These are phyloP conservation scores for Casuarius casuarius DNA, from an alignment of 2,113 vertebrate species.

Conservation along the genomic window DNA sequence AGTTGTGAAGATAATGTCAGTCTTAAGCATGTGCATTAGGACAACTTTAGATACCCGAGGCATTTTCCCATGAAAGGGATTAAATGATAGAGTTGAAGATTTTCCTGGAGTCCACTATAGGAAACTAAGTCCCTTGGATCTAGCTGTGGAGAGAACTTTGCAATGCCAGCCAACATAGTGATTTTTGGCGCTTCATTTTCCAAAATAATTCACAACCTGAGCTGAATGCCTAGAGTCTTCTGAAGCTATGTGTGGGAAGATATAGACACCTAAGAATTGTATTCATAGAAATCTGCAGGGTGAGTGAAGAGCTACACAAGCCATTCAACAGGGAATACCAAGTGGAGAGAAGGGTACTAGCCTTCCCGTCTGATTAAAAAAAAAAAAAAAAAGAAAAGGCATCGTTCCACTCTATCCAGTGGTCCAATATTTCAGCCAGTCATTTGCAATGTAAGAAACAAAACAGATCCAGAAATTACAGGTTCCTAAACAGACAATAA, in stretches of 20 bases:
- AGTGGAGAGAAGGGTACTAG: neutral
- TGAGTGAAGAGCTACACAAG: neutral
- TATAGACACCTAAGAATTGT: neutral
- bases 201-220: neutral
- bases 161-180: neutral
- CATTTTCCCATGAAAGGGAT: neutral
- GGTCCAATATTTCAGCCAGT: neutral
- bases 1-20: neutral
- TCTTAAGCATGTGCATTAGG: neutral
- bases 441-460: neutral
- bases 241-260: neutral
- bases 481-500: neutral
- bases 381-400: neutral
- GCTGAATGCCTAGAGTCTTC: neutral
- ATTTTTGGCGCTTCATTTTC: neutral
- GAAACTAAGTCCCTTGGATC: neutral
- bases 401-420: neutral
- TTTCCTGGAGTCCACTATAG: neutral
- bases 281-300: neutral
- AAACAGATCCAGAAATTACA: neutral
- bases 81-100: neutral
- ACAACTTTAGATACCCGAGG: neutral
- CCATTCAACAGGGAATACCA: neutral
- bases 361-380: neutral
- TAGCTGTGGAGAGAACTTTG: neutral